Base-by-base conservation (phyloP, 2,888 invertebrate genomes). In the Atrina japonica region DNA sequence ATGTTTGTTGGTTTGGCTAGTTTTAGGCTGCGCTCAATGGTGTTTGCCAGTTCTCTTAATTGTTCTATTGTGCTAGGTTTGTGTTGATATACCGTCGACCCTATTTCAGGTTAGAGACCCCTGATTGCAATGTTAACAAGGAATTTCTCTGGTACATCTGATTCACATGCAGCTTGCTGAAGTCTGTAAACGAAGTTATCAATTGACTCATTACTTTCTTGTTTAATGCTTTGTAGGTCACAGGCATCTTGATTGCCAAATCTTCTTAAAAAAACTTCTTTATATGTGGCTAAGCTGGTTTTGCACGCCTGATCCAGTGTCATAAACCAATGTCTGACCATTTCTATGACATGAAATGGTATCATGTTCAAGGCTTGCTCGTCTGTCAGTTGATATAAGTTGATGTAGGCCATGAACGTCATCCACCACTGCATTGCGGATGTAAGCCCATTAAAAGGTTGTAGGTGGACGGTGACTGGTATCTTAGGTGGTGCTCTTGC, bases 361-460 rank as follows among this genome's bases (percentile, higher is more conserved):
- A 58, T 9, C 11, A 41, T 41, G 21, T 58, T 30, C 7, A 58
- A 25, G 1, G 58, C 41, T 25, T 58, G 58, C n/a, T 16, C 40
- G 18, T 56, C 40, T 3, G 40, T 35, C 56, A 56, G 18, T 18
- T 41, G 7, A 35, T 41, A 56, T 11, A 41, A 40, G 35, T 35
- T 18, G 11, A 56, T 21, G 40, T 56, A 56, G 30, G 41, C n/a
- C 9, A 56, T 41, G 40, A 40, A 56, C 7, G n/a, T 56, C 56
- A 56, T 30, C 56, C 56, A 56, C 56, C 56, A 56, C 41, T 56
- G 56, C 30, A 56, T 40, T 3, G 40, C 41, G 16, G 56, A 56
- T 14, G 56, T 35, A 11, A 35, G 16, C 3, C 56, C 56, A 35
- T 41, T 35, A 18, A 40, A 56, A 40, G 56, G 56, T 11, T 7